Base-by-base conservation (phyloP, 2,888 invertebrate species). In the Lepetodrilus schrolli region DNA sequence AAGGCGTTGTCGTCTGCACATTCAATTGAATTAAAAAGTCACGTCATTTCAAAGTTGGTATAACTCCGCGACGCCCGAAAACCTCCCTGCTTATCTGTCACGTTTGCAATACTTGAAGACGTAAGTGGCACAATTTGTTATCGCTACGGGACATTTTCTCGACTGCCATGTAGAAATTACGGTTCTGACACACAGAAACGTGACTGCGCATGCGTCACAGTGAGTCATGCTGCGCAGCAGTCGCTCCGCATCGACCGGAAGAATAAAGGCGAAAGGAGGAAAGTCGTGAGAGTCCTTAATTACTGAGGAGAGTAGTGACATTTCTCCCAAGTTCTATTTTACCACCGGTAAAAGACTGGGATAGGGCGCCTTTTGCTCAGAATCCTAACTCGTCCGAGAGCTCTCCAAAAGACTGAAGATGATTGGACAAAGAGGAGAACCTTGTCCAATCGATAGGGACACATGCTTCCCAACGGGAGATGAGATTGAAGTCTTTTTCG, bases 201-300 rank as follows among this genome's bases (percentile, higher is more conserved):
- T 43, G n/a, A 58, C 10, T 58, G 34, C 58, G 58, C 58, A 58
- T 30, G 58, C 58, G 58, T 17, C 58, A 58, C 26, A 13, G 34
- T 58, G 58, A 58, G 58, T 58, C 58, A 58, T 34, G 58, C 58
- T 58, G 58, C 58, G 58, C 58, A 58, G 58, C 30, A 30, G 58
- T 58, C 58, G 26, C 58, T 17, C 58, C 17, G 10, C 58, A 58
- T 58, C 58, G 58, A 58, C 58, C 58, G 58, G 58, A 58, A 58
- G 34, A n/a, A 7, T 17, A 7, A 30, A 10, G 30, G 30, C 26
- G 58, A 30, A 58, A 30, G 58, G 34, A 26, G 58, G 58, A 30
- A 58, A 58, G 30, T 58, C 30, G 58, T 58, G 30, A 58, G 58
- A 58, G 58, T 34, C 30, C 58, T 58, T 58, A 58, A 58, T 58